These are phyloP conservation scores for Austrofundulus limnaeus DNA, from an alignment of 2,113 vertebrate genomes.

Conservation along the genomic window DNA sequence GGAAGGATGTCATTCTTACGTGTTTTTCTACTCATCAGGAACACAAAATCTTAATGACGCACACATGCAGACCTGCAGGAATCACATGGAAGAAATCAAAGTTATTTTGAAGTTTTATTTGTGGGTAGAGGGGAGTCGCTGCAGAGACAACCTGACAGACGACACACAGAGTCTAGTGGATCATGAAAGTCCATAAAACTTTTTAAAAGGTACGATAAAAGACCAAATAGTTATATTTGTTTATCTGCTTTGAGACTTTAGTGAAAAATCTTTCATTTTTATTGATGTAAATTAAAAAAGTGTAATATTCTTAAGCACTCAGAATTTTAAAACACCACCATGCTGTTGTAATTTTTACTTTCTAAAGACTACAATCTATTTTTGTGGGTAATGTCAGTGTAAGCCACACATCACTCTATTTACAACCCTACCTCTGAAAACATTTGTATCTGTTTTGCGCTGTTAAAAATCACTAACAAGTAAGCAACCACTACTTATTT, in stretches of 20 bases:
- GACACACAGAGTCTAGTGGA: background rate
- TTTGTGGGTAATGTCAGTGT: background rate
- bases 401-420: background rate
- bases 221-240: background rate
- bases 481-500: constrained; percentile 17
- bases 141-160: background rate
- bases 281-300: too few relatives aligned
- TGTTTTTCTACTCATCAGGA: constrained; percentile 12
- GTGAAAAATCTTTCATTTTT: too few relatives aligned
- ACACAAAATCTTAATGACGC: constrained; percentile 7
- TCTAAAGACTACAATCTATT: background rate
- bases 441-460: constrained; percentile 23
- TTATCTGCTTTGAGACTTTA: background rate
- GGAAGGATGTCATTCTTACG: constrained; percentile 7
- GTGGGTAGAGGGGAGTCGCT: background rate
- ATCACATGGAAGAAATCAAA: background rate
- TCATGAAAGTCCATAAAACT: too few relatives aligned
- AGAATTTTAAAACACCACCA: too few relatives aligned
- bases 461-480: constrained; percentile 24
- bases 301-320: too few relatives aligned
- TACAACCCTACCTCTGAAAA: background rate
- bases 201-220: too few relatives aligned
- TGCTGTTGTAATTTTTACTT: too few relatives aligned
- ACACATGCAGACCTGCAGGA: constrained; percentile 9
- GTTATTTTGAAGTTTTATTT: background rate